Evolutionary conservation across 2,888 invertebrate species (phyloP), one percentile per base, ranked within the genome.

Genomic region (Biston betularia): DNA sequence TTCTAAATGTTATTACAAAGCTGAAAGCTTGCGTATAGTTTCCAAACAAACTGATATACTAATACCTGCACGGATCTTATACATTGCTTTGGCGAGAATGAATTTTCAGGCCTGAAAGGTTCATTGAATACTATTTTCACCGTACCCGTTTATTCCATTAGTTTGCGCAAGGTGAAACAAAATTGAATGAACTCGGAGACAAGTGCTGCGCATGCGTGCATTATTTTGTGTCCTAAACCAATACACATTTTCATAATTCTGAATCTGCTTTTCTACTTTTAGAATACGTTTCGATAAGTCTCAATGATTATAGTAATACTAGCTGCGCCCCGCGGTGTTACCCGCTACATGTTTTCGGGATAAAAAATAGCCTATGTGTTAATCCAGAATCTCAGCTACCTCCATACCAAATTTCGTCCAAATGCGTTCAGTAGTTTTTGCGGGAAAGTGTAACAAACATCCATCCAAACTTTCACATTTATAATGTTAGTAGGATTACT

Each of bases 31-130:
- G 33, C 44, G 42, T 56, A 49, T 64, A 63, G 50, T 64, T 54
- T 58, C 35, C 40, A 62, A 63, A 62, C 64, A 61, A 68, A 58
- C 62, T 65, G 45, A 60, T 63, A 53, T 63, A 68, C n/a, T 61
- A 50, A 11, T 34, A 50, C 12, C 15, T 52, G 46, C 7, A 49
- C 44, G n/a, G 49, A 55, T 60, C 50, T 40, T 61, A 64, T 46
- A 52, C 52, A 24, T 40, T 48, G 46, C 24, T 53, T 48, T 35
- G n/a, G 45, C 34, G 42, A 55, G 35, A 65, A 65, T 56, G 49
- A 50, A 42, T 60, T 24, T 42, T 38, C 56, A 14, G 34, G 33
- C 12, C 34, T 38, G 34, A 49, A 58, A 62, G 49, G 33, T 63
- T 48, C 52, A 63, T 63, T 63, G 55, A 63, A 55, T 63, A 63